Evolutionary conservation across 2,888 invertebrate genomes (phyloP).

Genomic region (Acronicta psi): DNA sequence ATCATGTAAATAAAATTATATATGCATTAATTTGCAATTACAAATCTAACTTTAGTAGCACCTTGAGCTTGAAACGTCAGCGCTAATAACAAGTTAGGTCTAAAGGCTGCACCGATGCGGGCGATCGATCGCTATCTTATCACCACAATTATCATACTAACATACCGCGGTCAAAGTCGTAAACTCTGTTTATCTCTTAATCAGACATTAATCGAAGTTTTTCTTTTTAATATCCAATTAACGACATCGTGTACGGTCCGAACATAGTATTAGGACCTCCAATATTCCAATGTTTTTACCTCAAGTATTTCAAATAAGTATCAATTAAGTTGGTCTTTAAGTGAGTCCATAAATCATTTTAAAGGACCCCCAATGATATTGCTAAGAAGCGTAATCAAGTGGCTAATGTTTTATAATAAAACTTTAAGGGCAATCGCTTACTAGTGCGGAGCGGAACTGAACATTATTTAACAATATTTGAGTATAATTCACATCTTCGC

Average conservation of each 20-base stretch:
- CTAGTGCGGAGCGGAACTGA: no score
- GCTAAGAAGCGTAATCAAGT: conserved; percentile 36
- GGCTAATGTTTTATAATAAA: conserved; percentile 38
- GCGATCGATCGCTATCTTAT: conserved; percentile 29
- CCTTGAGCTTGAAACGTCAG: conserved; percentile 31
- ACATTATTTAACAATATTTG: no score
- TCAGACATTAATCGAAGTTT: conserved; percentile 42
- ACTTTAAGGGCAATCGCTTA: conserved; percentile 10
- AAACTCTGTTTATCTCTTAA: conserved; percentile 45
- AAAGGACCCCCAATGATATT: conserved; percentile 32
- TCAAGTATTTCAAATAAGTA: conserved; percentile 42
- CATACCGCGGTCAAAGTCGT: conserved; percentile 27
- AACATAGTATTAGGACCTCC: conserved; percentile 32
- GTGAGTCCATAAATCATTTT: conserved; percentile 42
- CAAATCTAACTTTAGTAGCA: neutral
- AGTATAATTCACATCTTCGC: no score
- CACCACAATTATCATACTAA: conserved; percentile 36
- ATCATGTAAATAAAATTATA: no score
- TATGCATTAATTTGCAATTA: no score
- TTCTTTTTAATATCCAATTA: conserved; percentile 52
- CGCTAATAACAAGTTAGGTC: conserved; percentile 17
- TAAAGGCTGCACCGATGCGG: conserved; percentile 25
- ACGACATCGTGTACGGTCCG: conserved; percentile 34
- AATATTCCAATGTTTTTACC: conserved; percentile 41
- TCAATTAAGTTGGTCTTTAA: conserved; percentile 39